Conservation (phyloP, 2,797 vertebrate genomes). For the Stomatorhinus walkeri region DNA sequence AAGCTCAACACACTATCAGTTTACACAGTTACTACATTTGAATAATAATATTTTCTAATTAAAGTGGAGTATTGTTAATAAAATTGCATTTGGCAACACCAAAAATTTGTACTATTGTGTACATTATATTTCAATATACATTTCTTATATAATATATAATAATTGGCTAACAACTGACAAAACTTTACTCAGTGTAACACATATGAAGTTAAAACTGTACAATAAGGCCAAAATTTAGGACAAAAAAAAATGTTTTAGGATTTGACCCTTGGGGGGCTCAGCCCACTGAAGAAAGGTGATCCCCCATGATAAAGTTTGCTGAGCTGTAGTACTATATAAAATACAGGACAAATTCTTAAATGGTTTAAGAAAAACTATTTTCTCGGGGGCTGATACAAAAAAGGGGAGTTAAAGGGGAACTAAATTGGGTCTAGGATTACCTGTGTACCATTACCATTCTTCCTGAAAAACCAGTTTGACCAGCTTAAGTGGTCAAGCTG, state of each 20-base stretch:
- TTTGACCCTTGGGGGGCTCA: neutral
- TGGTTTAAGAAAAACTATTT: neutral
- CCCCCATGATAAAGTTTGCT: neutral
- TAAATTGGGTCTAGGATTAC: neutral
- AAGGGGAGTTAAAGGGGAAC: neutral
- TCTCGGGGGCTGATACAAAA: neutral
- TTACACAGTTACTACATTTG: neutral
- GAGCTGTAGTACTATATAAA: neutral
- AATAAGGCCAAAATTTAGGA: neutral
- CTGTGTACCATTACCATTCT: neutral
- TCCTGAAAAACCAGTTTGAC: neutral
- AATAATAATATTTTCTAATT: neutral
- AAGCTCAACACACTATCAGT: neutral
- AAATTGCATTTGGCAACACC: neutral
- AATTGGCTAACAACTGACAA: neutral
- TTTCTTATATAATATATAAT: neutral
- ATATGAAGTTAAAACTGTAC: neutral
- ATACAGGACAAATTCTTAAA: neutral
- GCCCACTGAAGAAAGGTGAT: neutral
- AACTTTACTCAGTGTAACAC: neutral
- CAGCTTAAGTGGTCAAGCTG: neutral
- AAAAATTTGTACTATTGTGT: neutral
- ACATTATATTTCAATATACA: neutral
- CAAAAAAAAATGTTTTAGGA: neutral
- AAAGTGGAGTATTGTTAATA: neutral